These are phyloP conservation scores for Monochamus saltuarius DNA, from an alignment of 1,140 invertebrate species.

Conservation along the genomic window DNA sequence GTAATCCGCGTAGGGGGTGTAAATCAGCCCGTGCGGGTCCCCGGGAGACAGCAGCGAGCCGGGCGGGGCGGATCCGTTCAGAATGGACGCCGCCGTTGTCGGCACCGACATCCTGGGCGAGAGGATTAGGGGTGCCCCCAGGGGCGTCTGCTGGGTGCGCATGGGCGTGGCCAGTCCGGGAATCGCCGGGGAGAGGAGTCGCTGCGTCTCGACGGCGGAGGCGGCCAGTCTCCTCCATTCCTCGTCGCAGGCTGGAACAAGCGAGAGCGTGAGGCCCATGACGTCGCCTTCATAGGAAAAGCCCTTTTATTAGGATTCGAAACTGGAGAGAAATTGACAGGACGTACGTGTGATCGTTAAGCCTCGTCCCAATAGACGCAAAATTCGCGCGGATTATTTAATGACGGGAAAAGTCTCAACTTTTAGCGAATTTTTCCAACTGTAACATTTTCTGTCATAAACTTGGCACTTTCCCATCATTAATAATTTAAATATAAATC, in stretches of 20 bases:
- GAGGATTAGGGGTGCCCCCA: constrained; percentile 84
- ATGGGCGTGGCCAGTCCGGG: constrained; percentile 65
- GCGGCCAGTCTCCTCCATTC: constrained; percentile 76
- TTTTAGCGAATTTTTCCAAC: no score
- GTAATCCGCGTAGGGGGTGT: constrained; percentile 83
- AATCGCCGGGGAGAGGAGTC: constrained; percentile 67
- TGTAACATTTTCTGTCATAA: no score
- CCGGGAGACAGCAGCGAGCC: constrained; percentile 60
- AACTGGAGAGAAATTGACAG: no score
- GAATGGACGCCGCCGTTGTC: constrained; percentile 70
- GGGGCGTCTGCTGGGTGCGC: constrained; percentile 66
- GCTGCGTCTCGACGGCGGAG: constrained; percentile 70
- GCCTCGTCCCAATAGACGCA: no score
- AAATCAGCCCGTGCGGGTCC: constrained; percentile 63
- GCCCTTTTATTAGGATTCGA: no score
- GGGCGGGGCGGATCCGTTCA: constrained; percentile 71
- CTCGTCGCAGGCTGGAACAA: constrained; percentile 66
- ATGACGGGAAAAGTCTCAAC: no score
- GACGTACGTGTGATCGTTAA: no score
- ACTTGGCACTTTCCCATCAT: no score
- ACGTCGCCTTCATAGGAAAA: no score
- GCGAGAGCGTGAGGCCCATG: no score
- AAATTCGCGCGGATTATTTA: no score
- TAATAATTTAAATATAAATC: no score
- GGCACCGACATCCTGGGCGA: constrained; percentile 82